Conservation (phyloP, 2,888 invertebrate species). For the Sarcophaga carnaria region DNA sequence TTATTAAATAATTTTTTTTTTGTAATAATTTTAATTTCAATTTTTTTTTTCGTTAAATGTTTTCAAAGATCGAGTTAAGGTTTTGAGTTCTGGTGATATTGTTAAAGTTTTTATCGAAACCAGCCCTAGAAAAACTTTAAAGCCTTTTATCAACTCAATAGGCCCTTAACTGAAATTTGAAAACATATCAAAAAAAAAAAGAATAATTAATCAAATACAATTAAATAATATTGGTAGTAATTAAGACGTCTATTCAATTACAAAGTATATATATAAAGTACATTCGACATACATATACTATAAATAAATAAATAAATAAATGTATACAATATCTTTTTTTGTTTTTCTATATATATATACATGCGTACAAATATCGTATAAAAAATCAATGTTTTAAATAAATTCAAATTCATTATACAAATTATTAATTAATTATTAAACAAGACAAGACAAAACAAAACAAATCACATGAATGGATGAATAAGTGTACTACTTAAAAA, state of each 20-base stretch:
- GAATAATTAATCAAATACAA: conserved; percentile 2
- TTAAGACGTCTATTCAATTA: conserved; percentile 52
- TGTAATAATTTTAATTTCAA: conserved; percentile 2
- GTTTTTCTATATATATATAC: conserved; percentile 53
- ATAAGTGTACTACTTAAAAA: conserved; percentile 65
- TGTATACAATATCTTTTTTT: conserved; percentile 43
- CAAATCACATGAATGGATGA: conserved; percentile 44
- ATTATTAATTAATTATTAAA: conserved; percentile 5
- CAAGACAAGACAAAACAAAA: conserved; percentile 23
- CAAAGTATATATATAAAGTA: conserved; percentile 41
- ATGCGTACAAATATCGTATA: no score
- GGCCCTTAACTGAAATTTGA: conserved; percentile 47
- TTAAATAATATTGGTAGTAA: conserved; percentile 58
- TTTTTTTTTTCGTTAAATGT: conserved; percentile 25
- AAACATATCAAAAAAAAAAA: conserved; percentile 3
- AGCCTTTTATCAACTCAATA: conserved; percentile 58
- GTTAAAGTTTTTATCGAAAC: conserved; percentile 56
- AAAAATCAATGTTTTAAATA: conserved; percentile 34
- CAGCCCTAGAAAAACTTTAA: conserved; percentile 63
- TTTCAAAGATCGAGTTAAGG: conserved; percentile 58
- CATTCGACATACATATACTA: not conserved
- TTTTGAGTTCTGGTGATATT: conserved; percentile 56
- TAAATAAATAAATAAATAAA: conserved; percentile 4
- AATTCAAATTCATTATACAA: conserved; percentile 43
- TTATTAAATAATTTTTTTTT: conserved; percentile 31